A percentile compares a stretch with the other conserved stretches of the same genome.
Evolutionary conservation across 2,888 invertebrate species (phyloP).

Genomic region (Sminthurinus aureus): DNA sequence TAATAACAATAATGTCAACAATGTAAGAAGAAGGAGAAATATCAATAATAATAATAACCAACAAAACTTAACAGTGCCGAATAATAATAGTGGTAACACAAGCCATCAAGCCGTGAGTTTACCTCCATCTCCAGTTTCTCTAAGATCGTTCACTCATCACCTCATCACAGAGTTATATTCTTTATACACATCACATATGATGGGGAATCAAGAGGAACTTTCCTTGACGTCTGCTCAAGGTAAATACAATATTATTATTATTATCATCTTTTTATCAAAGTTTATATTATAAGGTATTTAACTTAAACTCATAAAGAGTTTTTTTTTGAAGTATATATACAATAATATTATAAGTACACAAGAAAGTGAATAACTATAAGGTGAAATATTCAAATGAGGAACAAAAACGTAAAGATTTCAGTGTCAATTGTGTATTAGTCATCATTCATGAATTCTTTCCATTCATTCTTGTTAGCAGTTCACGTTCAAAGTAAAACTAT

Average conservation of each 20-base stretch:
- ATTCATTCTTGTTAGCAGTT: too few relatives aligned
- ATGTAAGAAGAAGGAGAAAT: too few relatives aligned
- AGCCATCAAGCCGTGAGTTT: too few relatives aligned
- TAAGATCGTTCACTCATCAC: conserved; percentile 24
- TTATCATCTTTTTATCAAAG: not conserved
- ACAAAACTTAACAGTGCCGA: not conserved
- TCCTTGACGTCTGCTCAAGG: not conserved
- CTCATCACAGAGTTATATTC: conserved; percentile 26
- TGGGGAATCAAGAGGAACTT: not conserved
- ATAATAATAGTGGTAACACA: not conserved
- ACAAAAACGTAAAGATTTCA: too few relatives aligned
- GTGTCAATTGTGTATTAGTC: too few relatives aligned
- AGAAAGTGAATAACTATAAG: too few relatives aligned
- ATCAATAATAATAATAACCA: conserved; percentile 14
- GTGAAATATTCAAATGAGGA: too few relatives aligned
- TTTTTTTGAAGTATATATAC: too few relatives aligned
- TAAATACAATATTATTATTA: not conserved
- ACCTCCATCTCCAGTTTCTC: not conserved
- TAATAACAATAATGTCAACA: conserved; percentile 22
- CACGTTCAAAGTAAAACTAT: too few relatives aligned
- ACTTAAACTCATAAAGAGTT: too few relatives aligned
- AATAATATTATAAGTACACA: too few relatives aligned
- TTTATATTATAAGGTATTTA: not conserved
- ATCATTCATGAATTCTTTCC: too few relatives aligned
- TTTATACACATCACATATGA: conserved; percentile 15